A percentile compares a stretch with the other conserved stretches of the same genome.
Conservation (phyloP, 2,888 invertebrate genomes). For the Eudasyphora cyanicolor region DNA sequence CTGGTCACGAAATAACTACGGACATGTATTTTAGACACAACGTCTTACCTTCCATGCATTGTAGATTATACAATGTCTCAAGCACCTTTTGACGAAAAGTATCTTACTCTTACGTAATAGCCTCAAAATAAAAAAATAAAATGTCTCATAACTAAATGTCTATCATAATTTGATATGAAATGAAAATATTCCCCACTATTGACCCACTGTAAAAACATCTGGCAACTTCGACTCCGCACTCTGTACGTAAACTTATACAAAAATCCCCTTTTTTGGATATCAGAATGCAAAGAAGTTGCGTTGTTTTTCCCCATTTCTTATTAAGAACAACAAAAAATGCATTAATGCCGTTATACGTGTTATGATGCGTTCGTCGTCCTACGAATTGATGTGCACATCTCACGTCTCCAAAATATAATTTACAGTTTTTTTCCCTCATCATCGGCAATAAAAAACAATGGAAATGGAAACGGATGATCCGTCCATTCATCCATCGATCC, state of each 20-base stretch:
- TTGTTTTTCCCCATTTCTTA: neutral
- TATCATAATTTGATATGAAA: too few relatives aligned
- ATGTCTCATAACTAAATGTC: too few relatives aligned
- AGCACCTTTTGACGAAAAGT: too few relatives aligned
- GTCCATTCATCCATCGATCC: too few relatives aligned
- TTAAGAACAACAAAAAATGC: conserved; percentile 33
- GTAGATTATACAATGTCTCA: too few relatives aligned
- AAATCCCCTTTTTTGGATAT: conserved; percentile 49
- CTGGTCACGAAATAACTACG: too few relatives aligned
- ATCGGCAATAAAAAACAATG: neutral
- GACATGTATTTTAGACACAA: too few relatives aligned
- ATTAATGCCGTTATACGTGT: conserved; percentile 2
- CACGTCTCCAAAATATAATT: conserved; percentile 48
- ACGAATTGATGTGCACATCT: neutral
- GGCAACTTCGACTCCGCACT: neutral
- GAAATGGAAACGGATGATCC: conserved; percentile 38
- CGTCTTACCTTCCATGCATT: too few relatives aligned
- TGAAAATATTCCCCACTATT: too few relatives aligned
- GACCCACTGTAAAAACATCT: neutral
- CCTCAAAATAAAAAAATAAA: too few relatives aligned
- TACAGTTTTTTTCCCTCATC: conserved; percentile 21
- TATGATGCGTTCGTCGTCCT: neutral
- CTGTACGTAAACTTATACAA: conserved; percentile 13
- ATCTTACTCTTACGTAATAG: too few relatives aligned
- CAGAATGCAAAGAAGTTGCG: neutral